Percentiles rank a stretch among this genome's conserved stretches.
Evolutionary conservation across 2,888 invertebrate species (phyloP).

Genomic region (Lasioglossum villosulum): DNA sequence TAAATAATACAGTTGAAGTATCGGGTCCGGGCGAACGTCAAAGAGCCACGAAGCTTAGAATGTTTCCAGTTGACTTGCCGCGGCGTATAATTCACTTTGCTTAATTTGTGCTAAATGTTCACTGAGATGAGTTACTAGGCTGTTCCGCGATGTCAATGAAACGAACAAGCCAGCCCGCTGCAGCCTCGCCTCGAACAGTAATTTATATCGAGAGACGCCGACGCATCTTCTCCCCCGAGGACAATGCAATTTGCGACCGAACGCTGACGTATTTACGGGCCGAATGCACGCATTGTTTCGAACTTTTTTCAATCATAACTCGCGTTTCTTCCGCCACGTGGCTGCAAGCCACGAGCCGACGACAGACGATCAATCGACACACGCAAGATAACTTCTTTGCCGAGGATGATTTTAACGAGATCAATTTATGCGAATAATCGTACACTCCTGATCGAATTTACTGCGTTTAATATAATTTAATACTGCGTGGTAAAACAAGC

Average conservation of each 20-base stretch:
- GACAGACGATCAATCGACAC: background rate
- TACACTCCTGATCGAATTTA: background rate
- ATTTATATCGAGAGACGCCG: conserved; percentile 70
- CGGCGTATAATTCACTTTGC: conserved; percentile 3
- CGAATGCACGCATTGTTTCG: conserved; percentile 14
- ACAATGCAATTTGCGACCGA: conserved; percentile 71
- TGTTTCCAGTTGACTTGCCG: background rate
- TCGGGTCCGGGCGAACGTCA: background rate
- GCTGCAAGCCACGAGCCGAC: background rate
- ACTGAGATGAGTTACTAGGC: background rate
- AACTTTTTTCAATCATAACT: background rate
- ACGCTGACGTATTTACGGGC: conserved; percentile 75
- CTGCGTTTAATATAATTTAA: no score
- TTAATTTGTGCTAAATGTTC: conserved; percentile 13
- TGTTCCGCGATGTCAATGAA: conserved; percentile 10
- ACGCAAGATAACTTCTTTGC: background rate
- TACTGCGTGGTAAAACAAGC: no score
- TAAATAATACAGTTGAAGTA: background rate
- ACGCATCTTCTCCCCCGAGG: conserved; percentile 47
- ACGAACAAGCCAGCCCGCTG: conserved; percentile 36
- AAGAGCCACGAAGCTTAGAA: conserved; percentile 6
- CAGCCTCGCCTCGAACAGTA: conserved; percentile 62
- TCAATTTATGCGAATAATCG: background rate
- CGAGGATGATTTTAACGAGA: background rate
- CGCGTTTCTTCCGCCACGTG: background rate